Evolutionary conservation across 2,113 vertebrate genomes (phyloP).

Genomic region (Phoenicopterus ruber): DNA sequence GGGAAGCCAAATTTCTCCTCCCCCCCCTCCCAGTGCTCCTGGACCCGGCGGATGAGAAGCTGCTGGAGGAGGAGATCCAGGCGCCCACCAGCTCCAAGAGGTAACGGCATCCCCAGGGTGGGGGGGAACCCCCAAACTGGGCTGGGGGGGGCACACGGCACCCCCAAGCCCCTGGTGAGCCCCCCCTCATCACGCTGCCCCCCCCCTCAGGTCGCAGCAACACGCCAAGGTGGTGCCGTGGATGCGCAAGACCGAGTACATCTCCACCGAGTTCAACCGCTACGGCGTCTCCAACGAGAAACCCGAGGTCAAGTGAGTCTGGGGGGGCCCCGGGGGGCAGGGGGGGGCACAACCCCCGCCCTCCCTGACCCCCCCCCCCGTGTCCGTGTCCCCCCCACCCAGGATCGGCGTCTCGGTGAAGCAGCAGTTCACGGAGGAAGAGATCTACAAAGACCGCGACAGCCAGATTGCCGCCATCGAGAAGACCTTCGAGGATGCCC

Average conservation of each 20-base stretch:
- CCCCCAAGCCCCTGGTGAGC: not conserved
- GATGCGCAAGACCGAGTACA: constrained; percentile 97
- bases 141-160: not conserved
- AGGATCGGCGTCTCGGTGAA: constrained; percentile 96
- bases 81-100: constrained; percentile 92
- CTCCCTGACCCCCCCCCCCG: not conserved
- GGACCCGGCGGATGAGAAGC: constrained; percentile 91
- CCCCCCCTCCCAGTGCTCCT: constrained; percentile 75
- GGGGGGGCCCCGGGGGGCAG: not conserved
- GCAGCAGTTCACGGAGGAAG: constrained; percentile 95
- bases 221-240: constrained; percentile 94
- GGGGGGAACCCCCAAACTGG: no score
- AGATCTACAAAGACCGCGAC: constrained; percentile 95
- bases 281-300: constrained; percentile 94
- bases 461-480: constrained; percentile 95
- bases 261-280: constrained; percentile 94
- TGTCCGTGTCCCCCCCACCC: not conserved
- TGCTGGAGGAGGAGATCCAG: constrained; percentile 92
- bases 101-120: constrained; percentile 28
- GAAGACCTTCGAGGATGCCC: constrained; percentile 95
- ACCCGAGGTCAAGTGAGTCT: constrained; percentile 91
- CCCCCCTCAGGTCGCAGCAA: constrained; percentile 78
- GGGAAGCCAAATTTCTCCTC: not conserved
- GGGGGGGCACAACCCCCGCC: not conserved
- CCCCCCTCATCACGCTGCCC: not conserved